A percentile compares a stretch with the other conserved stretches of the same genome.
These are phyloP conservation scores for Pyrocephalus nanus DNA, from an alignment of 2,797 vertebrate species.

Conservation along the genomic window DNA sequence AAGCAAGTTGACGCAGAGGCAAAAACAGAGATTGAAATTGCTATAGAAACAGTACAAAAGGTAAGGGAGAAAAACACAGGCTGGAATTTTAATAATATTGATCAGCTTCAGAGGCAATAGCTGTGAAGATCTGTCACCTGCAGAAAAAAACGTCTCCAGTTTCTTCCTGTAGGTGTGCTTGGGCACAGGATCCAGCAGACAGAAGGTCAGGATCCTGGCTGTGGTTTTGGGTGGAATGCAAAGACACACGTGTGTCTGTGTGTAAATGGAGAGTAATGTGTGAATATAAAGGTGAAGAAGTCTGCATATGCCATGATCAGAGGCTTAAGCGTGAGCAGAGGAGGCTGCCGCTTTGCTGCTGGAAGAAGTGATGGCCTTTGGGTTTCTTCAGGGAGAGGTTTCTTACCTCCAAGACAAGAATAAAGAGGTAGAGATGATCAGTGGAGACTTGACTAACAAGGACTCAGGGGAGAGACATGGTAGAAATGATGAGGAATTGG, in stretches of 20 bases:
- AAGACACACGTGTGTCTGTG: fast-evolving
- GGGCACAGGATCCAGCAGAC: neutral
- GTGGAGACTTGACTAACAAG: neutral
- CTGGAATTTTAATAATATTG: conserved; percentile 38
- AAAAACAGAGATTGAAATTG: neutral
- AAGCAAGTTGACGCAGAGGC: neutral
- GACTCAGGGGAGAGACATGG: fast-evolving
- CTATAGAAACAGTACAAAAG: conserved; percentile 28
- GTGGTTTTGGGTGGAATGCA: neutral
- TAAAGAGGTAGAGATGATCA: neutral
- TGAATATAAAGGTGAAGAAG: neutral
- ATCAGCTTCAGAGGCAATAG: conserved; percentile 18
- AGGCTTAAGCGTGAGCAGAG: neutral
- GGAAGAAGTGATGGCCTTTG: neutral
- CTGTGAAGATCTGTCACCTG: neutral
- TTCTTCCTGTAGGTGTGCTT: neutral
- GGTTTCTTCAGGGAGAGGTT: neutral
- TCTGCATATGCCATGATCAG: neutral
- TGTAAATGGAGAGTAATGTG: neutral
- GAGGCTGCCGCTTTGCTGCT: neutral
- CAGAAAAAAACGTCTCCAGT: neutral
- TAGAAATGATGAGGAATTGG: neutral
- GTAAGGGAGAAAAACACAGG: neutral
- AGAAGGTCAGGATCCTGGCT: neutral
- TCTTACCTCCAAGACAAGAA: neutral